A percentile compares a stretch with the other conserved stretches of the same genome.
These are phyloP conservation scores for Aphidius colemani DNA, from an alignment of 2,888 invertebrate genomes.

Conservation along the genomic window DNA sequence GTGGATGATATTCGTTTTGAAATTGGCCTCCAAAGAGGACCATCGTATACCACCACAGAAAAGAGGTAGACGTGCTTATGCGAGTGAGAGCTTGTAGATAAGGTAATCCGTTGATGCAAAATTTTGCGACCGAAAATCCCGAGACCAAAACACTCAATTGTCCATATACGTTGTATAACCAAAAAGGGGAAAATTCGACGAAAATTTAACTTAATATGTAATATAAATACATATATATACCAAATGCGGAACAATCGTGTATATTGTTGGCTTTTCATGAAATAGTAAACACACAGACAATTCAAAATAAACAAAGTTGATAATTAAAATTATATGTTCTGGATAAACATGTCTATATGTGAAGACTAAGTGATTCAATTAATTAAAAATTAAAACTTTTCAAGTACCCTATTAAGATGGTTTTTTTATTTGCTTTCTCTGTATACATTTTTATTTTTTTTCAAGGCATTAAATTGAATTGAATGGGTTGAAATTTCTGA, in stretches of 20 bases:
- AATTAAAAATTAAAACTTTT: neutral
- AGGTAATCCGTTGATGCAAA: constrained; percentile 55
- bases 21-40: constrained; percentile 1
- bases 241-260: too few relatives aligned
- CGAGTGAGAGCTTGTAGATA: constrained; percentile 56
- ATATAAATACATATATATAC: too few relatives aligned
- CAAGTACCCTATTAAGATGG: neutral
- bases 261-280: too few relatives aligned
- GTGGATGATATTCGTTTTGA: constrained; percentile 18
- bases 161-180: constrained; percentile 23
- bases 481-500: constrained; percentile 29
- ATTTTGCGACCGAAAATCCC: constrained; percentile 37
- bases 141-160: constrained; percentile 28
- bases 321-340: too few relatives aligned
- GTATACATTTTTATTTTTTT: neutral
- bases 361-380: constrained; percentile 5
- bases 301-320: too few relatives aligned
- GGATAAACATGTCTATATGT: too few relatives aligned
- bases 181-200: constrained; percentile 31
- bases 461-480: neutral
- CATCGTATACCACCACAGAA: constrained; percentile 8
- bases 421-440: neutral
- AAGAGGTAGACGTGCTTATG: constrained; percentile 26
- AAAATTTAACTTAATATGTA: too few relatives aligned
- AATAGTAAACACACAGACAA: too few relatives aligned